phyloP scores from a whole-genome alignment of 2,113 vertebrate species.

The Archocentrus centrarchus region DNA sequence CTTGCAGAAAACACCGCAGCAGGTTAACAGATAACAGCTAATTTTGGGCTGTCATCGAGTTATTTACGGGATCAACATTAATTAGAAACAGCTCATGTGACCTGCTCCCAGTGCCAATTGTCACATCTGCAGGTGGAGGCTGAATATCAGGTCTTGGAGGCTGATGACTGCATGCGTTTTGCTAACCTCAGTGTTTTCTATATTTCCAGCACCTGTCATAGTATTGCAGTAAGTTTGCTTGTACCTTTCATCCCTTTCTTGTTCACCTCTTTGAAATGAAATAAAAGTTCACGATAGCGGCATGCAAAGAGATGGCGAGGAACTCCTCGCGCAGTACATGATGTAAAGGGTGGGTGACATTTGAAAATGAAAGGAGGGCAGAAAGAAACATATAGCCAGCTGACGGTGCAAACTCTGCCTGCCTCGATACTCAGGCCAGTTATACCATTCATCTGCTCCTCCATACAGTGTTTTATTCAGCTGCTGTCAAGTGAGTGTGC shows the following conservation, averaged over 20 bases:
- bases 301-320: neutral
- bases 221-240: neutral
- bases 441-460: constrained; percentile 25
- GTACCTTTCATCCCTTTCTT: neutral
- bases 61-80: neutral
- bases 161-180: neutral
- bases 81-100: neutral
- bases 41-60: neutral
- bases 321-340: neutral
- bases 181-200: neutral
- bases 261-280: neutral
- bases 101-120: neutral
- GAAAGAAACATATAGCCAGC: neutral
- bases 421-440: neutral
- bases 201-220: neutral
- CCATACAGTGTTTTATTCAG: constrained; percentile 31
- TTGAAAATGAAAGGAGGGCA: constrained; percentile 4
- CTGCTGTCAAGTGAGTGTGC: constrained; percentile 40
- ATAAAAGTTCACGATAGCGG: neutral
- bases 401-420: neutral
- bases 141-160: neutral
- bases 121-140: neutral
- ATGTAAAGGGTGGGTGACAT: constrained; percentile 14
- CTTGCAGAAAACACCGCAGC: constrained; percentile 1
- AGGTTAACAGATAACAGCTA: neutral